A percentile compares a stretch with the other conserved stretches of the same genome.
Evolutionary conservation across 1,140 invertebrate genomes (phyloP).

Genomic region (Araneus ventricosus): DNA sequence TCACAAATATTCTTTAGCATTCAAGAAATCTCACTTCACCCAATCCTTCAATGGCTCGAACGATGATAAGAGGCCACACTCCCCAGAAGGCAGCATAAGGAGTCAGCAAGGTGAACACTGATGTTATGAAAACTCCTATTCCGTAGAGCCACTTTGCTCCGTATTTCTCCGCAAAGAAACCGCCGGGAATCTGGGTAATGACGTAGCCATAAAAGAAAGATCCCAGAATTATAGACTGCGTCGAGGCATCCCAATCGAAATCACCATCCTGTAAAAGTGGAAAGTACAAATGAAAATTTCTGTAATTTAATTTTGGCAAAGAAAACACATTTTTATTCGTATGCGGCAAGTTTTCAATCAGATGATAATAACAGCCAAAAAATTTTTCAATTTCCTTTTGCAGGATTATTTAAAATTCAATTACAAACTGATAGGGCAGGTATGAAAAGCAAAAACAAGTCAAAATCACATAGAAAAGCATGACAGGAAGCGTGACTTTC

Average conservation of each 20-base stretch:
- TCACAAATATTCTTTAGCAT: not conserved
- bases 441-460: too few relatives aligned
- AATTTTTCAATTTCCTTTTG: too few relatives aligned
- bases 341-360: too few relatives aligned
- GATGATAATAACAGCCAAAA: too few relatives aligned
- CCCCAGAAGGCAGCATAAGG: constrained; percentile 54
- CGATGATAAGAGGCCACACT: not conserved
- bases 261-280: not conserved
- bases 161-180: constrained; percentile 87
- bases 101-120: constrained; percentile 63
- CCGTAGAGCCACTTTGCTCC: constrained; percentile 93
- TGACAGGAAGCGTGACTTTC: too few relatives aligned
- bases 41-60: constrained; percentile 39
- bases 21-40: constrained; percentile 78
- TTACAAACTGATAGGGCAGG: too few relatives aligned
- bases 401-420: too few relatives aligned
- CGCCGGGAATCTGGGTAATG: constrained; percentile 90
- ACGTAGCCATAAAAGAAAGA: constrained; percentile 94
- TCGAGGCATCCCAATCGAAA: constrained; percentile 75
- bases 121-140: constrained; percentile 78
- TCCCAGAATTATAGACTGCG: constrained; percentile 84
- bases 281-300: not conserved
- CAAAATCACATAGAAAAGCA: too few relatives aligned
- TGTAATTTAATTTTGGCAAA: too few relatives aligned
- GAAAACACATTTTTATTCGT: too few relatives aligned